These are phyloP conservation scores for Nebria ingens DNA, from an alignment of 1,140 invertebrate species.

Conservation along the genomic window DNA sequence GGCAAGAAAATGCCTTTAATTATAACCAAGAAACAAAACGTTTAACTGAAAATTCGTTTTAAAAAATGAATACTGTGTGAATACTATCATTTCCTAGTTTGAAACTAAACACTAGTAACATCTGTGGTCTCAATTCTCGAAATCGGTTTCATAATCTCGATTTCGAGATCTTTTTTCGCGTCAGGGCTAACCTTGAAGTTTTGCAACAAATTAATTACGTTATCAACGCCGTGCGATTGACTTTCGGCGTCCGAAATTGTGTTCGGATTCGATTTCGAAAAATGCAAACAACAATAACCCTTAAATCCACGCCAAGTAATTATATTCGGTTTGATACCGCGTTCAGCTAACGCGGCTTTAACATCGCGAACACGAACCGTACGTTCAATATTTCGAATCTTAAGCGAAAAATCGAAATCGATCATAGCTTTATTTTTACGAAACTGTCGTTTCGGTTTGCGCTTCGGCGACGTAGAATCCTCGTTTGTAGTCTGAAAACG, in stretches of 20 bases:
- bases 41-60: too few species aligned
- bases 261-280: conserved; percentile 39
- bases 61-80: not conserved
- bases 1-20: too few species aligned
- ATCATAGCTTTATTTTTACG: conserved; percentile 24
- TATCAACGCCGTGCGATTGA: conserved; percentile 38
- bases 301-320: conserved; percentile 54
- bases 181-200: conserved; percentile 35
- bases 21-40: too few species aligned
- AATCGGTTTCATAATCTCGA: conserved; percentile 39
- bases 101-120: conserved; percentile 36
- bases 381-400: conserved; percentile 50
- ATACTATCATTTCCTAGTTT: too few species aligned
- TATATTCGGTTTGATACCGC: conserved; percentile 50
- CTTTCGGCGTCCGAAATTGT: conserved; percentile 32
- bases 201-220: conserved; percentile 44
- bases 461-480: not conserved
- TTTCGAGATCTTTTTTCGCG: conserved; percentile 25
- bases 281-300: conserved; percentile 55
- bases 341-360: conserved; percentile 49
- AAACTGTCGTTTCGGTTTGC: conserved; percentile 15
- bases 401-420: conserved; percentile 49
- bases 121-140: conserved; percentile 40
- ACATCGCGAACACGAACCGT: conserved; percentile 50
- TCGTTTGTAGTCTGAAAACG: not conserved